Conservation (phyloP, 2,113 vertebrate species). For the Phyllostomus hastatus region DNA sequence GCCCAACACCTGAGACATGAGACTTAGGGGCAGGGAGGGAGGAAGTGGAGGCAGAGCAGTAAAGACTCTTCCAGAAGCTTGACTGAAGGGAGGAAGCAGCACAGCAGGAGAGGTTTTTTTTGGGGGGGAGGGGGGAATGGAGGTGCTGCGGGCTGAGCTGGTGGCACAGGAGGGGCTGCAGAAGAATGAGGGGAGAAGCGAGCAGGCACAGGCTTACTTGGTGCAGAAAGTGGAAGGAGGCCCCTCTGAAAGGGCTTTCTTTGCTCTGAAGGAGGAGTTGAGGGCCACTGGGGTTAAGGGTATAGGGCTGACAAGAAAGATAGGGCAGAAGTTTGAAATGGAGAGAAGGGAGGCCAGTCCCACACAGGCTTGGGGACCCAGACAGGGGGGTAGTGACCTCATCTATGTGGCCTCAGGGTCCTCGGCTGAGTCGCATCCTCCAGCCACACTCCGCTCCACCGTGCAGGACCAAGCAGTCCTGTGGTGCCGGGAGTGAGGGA, state of each 20-base stretch:
- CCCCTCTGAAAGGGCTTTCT: background rate
- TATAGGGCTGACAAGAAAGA: background rate
- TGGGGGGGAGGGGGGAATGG: background rate
- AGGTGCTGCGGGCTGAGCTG: background rate
- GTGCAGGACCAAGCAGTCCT: background rate
- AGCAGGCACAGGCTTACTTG: background rate
- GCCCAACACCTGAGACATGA: background rate
- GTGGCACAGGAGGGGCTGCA: background rate
- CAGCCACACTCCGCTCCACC: background rate
- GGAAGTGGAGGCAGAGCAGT: background rate
- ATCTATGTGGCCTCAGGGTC: background rate
- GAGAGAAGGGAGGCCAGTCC: background rate
- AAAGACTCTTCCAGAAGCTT: background rate
- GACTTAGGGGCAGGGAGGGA: background rate
- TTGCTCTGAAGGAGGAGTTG: background rate
- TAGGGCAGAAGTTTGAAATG: background rate
- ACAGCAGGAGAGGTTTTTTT: background rate
- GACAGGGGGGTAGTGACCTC: background rate
- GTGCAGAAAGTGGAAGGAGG: background rate
- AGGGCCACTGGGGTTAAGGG: background rate
- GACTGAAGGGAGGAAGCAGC: background rate
- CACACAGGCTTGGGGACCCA: background rate
- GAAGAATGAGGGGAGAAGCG: background rate
- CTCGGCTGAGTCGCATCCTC: background rate
- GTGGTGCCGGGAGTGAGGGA: background rate